These are phyloP conservation scores for Aporrectodea caliginosa DNA, from an alignment of 1,140 invertebrate species.

Conservation along the genomic window DNA sequence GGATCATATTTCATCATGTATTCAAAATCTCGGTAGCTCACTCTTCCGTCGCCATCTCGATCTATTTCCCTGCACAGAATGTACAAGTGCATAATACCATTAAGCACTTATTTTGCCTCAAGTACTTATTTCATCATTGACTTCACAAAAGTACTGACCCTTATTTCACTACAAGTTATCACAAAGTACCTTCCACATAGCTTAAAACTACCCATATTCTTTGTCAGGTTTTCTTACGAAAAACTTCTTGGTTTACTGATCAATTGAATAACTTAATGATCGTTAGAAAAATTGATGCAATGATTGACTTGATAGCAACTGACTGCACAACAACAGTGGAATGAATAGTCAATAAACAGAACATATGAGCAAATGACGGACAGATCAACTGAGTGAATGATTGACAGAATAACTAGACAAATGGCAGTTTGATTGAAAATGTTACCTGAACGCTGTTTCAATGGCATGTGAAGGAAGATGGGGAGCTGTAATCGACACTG, in stretches of 20 bases:
- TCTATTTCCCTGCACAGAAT: slow-evolving; percentile 48
- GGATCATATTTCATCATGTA: slow-evolving; percentile 53
- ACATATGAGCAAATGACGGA: neutral
- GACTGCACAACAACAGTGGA: neutral
- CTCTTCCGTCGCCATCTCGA: slow-evolving; percentile 52
- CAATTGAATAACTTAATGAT: neutral
- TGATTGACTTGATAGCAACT: neutral
- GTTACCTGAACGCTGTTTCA: slow-evolving; percentile 44
- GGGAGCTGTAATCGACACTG: slow-evolving; percentile 46
- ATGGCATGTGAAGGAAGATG: slow-evolving; percentile 43
- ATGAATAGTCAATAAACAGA: neutral
- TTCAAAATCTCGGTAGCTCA: slow-evolving; percentile 56
- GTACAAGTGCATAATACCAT: neutral
- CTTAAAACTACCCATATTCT: too few relatives aligned
- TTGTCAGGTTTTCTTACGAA: neutral
- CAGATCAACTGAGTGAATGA: neutral
- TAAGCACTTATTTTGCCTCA: neutral
- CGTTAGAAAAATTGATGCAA: neutral
- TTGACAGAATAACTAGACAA: neutral
- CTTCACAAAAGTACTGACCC: neutral
- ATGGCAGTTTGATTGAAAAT: neutral
- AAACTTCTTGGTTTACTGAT: neutral
- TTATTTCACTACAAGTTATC: too few relatives aligned
- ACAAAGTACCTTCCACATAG: too few relatives aligned
- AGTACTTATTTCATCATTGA: neutral